A percentile compares a stretch with the other conserved stretches of the same genome.
Evolutionary conservation across 1,140 invertebrate genomes (phyloP).

Genomic region (Drosophila obscura): DNA sequence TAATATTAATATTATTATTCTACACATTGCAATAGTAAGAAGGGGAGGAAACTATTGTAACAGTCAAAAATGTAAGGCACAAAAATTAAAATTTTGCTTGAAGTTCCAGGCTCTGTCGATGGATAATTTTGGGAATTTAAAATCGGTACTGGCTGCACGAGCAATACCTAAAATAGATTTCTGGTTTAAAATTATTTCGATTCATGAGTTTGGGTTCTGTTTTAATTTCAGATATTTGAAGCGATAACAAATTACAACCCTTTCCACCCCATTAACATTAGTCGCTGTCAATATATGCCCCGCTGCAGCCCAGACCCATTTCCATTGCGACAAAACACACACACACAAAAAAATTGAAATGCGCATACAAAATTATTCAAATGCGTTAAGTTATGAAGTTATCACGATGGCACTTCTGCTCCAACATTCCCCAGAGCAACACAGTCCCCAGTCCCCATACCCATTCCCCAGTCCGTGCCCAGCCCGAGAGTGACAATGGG

Average conservation of each 20-base stretch:
- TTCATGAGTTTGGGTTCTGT: too few species aligned
- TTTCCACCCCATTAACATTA: slow-evolving; percentile 56
- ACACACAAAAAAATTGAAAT: slow-evolving; percentile 64
- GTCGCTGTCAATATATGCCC: slow-evolving; percentile 74
- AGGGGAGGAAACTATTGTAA: too few species aligned
- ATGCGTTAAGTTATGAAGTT: slow-evolving; percentile 80
- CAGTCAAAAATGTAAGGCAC: too few species aligned
- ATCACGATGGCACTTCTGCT: slow-evolving; percentile 75
- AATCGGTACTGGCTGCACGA: too few species aligned
- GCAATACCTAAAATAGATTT: too few species aligned
- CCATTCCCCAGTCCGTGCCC: slow-evolving; percentile 18
- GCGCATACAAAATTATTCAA: slow-evolving; percentile 82
- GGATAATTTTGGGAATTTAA: too few species aligned
- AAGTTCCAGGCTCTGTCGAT: too few species aligned
- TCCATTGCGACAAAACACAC: slow-evolving; percentile 53
- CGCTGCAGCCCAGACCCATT: slow-evolving; percentile 33
- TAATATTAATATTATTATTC: too few species aligned
- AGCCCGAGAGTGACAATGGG: slow-evolving; percentile 64
- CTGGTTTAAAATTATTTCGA: too few species aligned
- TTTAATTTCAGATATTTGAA: not conserved
- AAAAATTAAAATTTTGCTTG: too few species aligned
- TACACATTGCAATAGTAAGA: too few species aligned
- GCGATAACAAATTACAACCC: slow-evolving; percentile 29
- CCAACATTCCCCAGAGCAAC: slow-evolving; percentile 20
- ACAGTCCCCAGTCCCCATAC: not conserved